These are phyloP conservation scores for Marcusenius ussheri DNA, from an alignment of 2,113 vertebrate species.

Conservation along the genomic window DNA sequence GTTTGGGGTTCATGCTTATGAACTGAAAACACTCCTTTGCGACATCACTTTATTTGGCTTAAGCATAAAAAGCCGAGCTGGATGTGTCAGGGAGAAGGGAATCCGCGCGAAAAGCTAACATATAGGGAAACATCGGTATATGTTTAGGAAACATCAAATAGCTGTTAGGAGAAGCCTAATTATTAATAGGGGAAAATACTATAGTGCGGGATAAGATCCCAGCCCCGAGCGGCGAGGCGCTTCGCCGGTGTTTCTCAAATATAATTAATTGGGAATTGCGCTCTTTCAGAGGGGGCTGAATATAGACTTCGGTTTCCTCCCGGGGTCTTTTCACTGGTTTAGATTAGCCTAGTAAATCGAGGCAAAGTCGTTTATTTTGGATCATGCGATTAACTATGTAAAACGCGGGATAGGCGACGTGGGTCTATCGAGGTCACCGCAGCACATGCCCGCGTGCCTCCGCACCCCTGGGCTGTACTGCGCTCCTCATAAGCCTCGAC, in stretches of 20 bases:
- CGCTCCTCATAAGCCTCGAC: not conserved
- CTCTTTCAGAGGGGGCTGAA: not conserved
- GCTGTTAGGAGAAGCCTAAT: not conserved
- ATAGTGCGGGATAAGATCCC: not conserved
- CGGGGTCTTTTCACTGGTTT: not conserved
- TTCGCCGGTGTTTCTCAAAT: not conserved
- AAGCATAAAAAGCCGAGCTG: not conserved
- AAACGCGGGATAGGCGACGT: not conserved
- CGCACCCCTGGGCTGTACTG: not conserved
- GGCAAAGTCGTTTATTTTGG: not conserved
- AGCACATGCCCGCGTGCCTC: not conserved
- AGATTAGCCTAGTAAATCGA: constrained; percentile 1
- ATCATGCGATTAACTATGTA: not conserved
- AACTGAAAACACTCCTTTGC: not conserved
- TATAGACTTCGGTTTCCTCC: not conserved
- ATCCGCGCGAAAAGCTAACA: not conserved
- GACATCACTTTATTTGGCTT: not conserved
- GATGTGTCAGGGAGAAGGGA: not conserved
- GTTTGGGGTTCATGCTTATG: not conserved
- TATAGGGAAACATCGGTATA: not conserved
- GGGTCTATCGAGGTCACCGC: not conserved
- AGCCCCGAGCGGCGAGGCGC: not conserved
- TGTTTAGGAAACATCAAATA: not conserved
- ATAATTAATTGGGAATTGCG: constrained; percentile 3
- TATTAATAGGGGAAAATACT: not conserved